Conservation (phyloP, 2,797 vertebrate genomes). For the Etheostoma nigrum region DNA sequence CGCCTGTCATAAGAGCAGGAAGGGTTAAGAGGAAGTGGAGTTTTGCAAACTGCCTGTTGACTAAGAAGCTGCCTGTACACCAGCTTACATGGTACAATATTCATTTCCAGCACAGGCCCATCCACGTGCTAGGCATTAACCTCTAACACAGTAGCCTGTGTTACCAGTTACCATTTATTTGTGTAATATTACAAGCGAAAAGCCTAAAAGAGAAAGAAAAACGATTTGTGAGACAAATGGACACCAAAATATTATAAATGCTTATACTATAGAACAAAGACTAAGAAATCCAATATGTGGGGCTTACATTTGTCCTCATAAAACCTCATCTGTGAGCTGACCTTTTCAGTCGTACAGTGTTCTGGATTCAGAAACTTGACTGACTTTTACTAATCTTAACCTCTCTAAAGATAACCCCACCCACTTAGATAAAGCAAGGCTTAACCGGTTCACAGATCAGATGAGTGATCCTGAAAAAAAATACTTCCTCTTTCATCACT, state of each 20-base stretch:
- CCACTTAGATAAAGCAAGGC: background rate
- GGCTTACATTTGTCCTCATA: background rate
- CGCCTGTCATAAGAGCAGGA: slow-evolving; percentile 50
- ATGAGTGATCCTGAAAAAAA: slow-evolving; percentile 40
- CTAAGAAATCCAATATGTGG: background rate
- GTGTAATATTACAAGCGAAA: background rate
- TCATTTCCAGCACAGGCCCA: background rate
- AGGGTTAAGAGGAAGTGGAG: slow-evolving; percentile 82
- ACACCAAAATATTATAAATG: too few relatives aligned
- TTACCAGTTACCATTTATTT: background rate
- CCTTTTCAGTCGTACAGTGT: background rate
- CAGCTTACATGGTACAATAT: slow-evolving; percentile 42
- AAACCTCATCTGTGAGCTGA: background rate
- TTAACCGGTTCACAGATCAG: slow-evolving; percentile 18
- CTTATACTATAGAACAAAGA: background rate
- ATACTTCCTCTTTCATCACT: slow-evolving; percentile 66
- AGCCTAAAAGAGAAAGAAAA: background rate
- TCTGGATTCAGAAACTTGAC: background rate
- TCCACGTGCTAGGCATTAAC: background rate
- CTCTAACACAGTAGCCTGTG: background rate
- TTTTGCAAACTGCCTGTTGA: slow-evolving; percentile 61
- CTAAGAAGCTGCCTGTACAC: slow-evolving; percentile 64
- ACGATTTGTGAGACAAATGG: background rate
- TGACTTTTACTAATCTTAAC: background rate
- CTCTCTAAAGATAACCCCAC: background rate